Evolutionary conservation across 2,888 invertebrate genomes (phyloP), one percentile per base, ranked within the genome.

Genomic region (Lasioglossum malachurum): DNA sequence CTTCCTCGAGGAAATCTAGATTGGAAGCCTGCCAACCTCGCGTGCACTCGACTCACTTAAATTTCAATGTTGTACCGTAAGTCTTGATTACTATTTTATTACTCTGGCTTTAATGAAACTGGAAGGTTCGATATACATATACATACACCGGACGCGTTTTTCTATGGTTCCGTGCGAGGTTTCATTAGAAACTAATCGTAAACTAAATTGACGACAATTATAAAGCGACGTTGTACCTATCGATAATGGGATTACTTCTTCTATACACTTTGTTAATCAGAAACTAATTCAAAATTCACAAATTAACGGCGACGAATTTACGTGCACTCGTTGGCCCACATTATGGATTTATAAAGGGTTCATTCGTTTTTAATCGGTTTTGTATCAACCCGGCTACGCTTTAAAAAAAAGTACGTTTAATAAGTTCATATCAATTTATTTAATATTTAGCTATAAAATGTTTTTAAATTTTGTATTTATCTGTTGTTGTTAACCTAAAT

Each of bases 61-160:
- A 64, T 64, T 64, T 64, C 64, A 64, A 64, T 64, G 31, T 64
- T 64, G 31, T 64, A 31, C 64, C 64, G 64, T 64, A 64, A 64
- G 64, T 64, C 64, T 64, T 64, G 64, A 64, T 64, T 64, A 64
- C 64, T 64, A 64, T 64, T 64, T 64, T 64, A 64, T 64, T 64
- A 64, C 31, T 19, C 31, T 19, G 64, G 7, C 19, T 64, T 64
- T 64, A 64, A 64, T 64, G 64, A 64, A 64, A 31, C 64, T 64
- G 64, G 64, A 31, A 64, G 12, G 7, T 31, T 19, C 64, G 31
- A 7, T 64, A 64, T 64, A 57, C n/a, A 12, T n/a, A 57, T 46
- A 46, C 16, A 49, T 49, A 7, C 49, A 49, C 0, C 31, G 31
- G 5, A 64, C 27, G 27, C 5, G 31, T 64, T 64, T 64, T 27